Evolutionary conservation across 2,888 invertebrate species (phyloP).

Genomic region (Mythimna albipuncta): DNA sequence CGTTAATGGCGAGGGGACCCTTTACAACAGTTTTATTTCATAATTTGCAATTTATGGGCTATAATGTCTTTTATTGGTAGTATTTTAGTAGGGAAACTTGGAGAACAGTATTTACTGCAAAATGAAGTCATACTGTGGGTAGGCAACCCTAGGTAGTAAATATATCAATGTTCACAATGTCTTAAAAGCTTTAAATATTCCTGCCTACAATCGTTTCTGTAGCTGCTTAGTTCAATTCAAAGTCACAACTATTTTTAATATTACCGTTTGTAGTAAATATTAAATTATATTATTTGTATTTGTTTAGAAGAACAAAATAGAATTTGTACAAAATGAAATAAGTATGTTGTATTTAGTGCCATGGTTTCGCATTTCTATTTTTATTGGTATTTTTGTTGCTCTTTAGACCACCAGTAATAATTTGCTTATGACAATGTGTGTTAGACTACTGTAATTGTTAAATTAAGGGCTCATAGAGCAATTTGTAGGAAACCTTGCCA

Average conservation of each 20-base stretch:
- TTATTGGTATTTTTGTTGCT: constrained; percentile 11
- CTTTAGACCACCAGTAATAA: not conserved
- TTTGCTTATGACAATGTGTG: constrained; percentile 13
- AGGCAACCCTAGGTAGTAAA: constrained; percentile 29
- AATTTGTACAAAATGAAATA: constrained; percentile 23
- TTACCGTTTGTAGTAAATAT: constrained; percentile 16
- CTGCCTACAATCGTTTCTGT: constrained; percentile 37
- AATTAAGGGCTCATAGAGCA: constrained; percentile 31
- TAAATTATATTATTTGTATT: constrained; percentile 10
- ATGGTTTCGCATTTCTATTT: constrained; percentile 44
- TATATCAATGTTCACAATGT: constrained; percentile 53
- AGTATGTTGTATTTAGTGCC: constrained; percentile 50
- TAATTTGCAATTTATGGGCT: constrained; percentile 25
- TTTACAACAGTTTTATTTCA: constrained; percentile 5
- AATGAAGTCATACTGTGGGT: constrained; percentile 36
- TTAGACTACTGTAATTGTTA: constrained; percentile 19
- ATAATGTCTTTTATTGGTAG: constrained; percentile 6
- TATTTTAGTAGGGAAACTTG: not conserved
- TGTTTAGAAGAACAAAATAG: constrained; percentile 17
- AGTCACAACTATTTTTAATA: constrained; percentile 13
- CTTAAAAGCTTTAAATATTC: constrained; percentile 65
- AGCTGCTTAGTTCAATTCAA: constrained; percentile 8
- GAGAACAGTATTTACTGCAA: constrained; percentile 37
- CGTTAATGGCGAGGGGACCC: constrained; percentile 14
- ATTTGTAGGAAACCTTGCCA: constrained; percentile 24